Evolutionary conservation across 1,140 invertebrate species (phyloP), one percentile per base, ranked within the genome.

Genomic region (Paracyclopina nana): DNA sequence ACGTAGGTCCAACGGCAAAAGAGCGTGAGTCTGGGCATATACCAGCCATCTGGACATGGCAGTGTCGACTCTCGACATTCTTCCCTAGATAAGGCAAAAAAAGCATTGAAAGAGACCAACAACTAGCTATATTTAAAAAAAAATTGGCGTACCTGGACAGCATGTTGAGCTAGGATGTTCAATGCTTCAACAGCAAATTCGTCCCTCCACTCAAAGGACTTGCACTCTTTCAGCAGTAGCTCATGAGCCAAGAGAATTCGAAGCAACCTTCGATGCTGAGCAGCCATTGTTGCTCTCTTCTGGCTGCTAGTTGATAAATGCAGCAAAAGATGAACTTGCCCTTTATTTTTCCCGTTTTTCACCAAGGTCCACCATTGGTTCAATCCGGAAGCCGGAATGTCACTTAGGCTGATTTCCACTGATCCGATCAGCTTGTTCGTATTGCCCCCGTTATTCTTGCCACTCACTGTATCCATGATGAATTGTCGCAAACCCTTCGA

Each of bases 1-100:
- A 4, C 46, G 4, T 9, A 16, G 29, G n/a, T 48, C 46, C 46
- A 48, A 16, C 3, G 46, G 46, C 11, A 48, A 27, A 27, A 48
- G 25, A 6, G 14, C 11, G 16, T 48, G 46, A 25, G 27, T 28
- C 46, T 48, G 27, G 20, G n/a, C 14, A 38, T 38, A 38, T 3
- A 38, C 34, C n/a, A 38, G 34, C 34, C 34, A 38, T 38, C 34
- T n/a, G 34, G 20, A 16, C 34, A 38, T 16, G 8, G 34, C 34
- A 5, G 34, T 38, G n/a, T 38, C 34, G 20, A 16, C 34, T 38
- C 34, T n/a, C n/a, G 34, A 38, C 34, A 38, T 38, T 38, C 20
- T 38, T 20, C 34, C 34, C 20, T n/a, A n/a, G n/a, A n/a, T n/a
- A n/a, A n/a, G n/a, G n/a, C n/a, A n/a, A n/a, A n/a, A n/a, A n/a